These are phyloP conservation scores for Galerucella nymphaeae DNA, from an alignment of 2,888 invertebrate genomes.

Conservation along the genomic window DNA sequence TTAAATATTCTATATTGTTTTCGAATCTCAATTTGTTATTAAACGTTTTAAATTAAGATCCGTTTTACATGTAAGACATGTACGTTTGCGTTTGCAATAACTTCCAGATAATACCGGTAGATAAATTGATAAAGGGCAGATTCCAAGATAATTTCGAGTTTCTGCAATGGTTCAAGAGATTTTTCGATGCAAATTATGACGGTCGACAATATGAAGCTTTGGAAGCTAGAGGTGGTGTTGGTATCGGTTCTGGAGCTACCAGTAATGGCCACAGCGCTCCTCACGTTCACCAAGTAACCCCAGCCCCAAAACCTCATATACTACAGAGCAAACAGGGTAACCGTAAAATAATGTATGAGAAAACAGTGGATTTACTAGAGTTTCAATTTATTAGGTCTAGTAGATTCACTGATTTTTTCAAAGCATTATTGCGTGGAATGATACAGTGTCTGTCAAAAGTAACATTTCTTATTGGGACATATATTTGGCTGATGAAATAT, in stretches of 20 bases:
- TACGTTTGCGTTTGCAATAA: constrained; percentile 25
- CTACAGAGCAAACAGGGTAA: constrained; percentile 46
- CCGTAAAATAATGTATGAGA: constrained; percentile 12
- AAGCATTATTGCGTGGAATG: constrained; percentile 2
- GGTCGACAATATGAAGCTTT: constrained; percentile 93
- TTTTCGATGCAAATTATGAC: constrained; percentile 99
- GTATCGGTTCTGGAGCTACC: constrained; percentile 71
- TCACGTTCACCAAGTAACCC: constrained; percentile 49
- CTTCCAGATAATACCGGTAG: constrained; percentile 96
- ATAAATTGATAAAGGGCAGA: constrained; percentile 98
- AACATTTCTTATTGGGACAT: too few relatives aligned
- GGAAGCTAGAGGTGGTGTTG: constrained; percentile 85
- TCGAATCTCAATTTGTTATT: too few relatives aligned
- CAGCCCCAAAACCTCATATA: constrained; percentile 51
- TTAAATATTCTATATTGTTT: neutral
- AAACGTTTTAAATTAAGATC: too few relatives aligned
- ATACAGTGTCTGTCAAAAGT: constrained; percentile 9
- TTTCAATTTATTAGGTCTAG: neutral
- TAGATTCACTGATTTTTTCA: constrained; percentile 5
- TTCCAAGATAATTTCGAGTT: constrained; percentile 99
- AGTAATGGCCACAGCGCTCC: constrained; percentile 28
- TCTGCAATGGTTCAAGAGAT: constrained; percentile 99
- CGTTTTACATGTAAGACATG: neutral
- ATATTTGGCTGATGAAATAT: too few relatives aligned
- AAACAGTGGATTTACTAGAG: neutral